Evolutionary conservation across 1,140 invertebrate genomes (phyloP).

Genomic region (Drosophila sp.): DNA sequence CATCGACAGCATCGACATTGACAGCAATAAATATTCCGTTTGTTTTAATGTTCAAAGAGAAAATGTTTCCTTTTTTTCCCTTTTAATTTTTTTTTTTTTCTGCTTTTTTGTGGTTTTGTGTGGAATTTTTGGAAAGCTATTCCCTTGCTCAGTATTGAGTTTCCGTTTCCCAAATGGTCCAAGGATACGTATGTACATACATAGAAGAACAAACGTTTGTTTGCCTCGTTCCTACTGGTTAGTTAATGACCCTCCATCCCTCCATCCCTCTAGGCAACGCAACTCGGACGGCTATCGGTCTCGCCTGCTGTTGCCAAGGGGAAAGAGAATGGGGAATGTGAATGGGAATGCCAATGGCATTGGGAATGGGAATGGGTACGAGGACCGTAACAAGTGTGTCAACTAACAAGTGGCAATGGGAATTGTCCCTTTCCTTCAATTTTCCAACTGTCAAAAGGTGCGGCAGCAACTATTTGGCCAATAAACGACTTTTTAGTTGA

Average conservation of each 20-base stretch:
- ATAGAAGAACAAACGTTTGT: slow-evolving; percentile 16
- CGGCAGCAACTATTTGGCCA: slow-evolving; percentile 16
- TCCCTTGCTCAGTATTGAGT: slow-evolving; percentile 16
- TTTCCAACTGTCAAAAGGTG: slow-evolving; percentile 23
- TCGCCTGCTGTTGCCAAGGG: slow-evolving; percentile 9
- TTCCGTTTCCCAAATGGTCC: slow-evolving; percentile 33
- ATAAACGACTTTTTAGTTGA: slow-evolving; percentile 19
- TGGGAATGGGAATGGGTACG: no score
- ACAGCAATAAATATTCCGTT: slow-evolving; percentile 67
- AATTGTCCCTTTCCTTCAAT: slow-evolving; percentile 12
- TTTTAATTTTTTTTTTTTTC: background rate
- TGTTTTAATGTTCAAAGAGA: slow-evolving; percentile 44
- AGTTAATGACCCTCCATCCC: slow-evolving; percentile 43
- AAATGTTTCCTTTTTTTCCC: slow-evolving; percentile 41
- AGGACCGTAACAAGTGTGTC: slow-evolving; percentile 26
- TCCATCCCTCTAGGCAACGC: background rate
- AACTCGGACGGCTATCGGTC: background rate
- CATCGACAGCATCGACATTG: slow-evolving; percentile 15
- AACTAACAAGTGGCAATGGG: slow-evolving; percentile 39
- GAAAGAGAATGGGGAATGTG: background rate
- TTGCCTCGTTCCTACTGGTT: slow-evolving; percentile 3
- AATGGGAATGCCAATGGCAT: no score
- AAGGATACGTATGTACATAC: slow-evolving; percentile 8
- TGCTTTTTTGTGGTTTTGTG: slow-evolving; percentile 12
- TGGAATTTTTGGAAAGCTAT: slow-evolving; percentile 18